Conservation (phyloP, 2,888 invertebrate species). For the Perdita meconis region DNA sequence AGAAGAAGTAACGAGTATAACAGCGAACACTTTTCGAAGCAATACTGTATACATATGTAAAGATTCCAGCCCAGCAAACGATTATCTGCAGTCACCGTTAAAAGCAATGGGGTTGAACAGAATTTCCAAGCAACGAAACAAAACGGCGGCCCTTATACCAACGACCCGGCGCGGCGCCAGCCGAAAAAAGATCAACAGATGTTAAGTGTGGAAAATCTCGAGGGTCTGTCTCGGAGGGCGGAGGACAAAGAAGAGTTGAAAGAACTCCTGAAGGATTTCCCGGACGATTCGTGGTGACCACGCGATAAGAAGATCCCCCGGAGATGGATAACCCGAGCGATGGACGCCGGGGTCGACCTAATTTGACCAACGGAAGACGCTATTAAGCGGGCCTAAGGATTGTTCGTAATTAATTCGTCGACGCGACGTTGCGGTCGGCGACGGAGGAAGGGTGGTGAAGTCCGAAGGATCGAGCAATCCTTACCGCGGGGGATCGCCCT, state of each 20-base stretch:
- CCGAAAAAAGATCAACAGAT: slow-evolving; percentile 6
- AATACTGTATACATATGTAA: no score
- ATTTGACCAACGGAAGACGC: slow-evolving; percentile 69
- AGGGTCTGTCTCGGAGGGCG: neutral
- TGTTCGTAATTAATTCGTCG: slow-evolving; percentile 79
- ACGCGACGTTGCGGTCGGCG: slow-evolving; percentile 57
- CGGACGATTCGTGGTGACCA: neutral
- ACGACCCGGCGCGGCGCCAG: neutral
- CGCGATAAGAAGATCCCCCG: slow-evolving; percentile 28
- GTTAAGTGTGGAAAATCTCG: neutral
- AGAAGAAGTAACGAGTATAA: no score
- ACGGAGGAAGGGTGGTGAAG: no score
- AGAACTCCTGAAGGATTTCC: neutral
- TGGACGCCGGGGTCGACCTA: slow-evolving; percentile 66
- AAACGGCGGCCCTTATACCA: neutral
- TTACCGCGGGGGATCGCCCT: slow-evolving; percentile 15
- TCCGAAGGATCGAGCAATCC: slow-evolving; percentile 38
- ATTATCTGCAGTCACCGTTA: no score
- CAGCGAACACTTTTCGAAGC: no score
- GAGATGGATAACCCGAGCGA: slow-evolving; percentile 11
- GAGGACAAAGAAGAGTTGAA: neutral
- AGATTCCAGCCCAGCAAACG: no score
- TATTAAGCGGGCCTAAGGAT: slow-evolving; percentile 71
- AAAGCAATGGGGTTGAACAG: neutral
- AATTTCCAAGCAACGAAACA: neutral